These are phyloP conservation scores for Cyrtodaria siliqua DNA, from an alignment of 2,888 invertebrate species.

Conservation along the genomic window DNA sequence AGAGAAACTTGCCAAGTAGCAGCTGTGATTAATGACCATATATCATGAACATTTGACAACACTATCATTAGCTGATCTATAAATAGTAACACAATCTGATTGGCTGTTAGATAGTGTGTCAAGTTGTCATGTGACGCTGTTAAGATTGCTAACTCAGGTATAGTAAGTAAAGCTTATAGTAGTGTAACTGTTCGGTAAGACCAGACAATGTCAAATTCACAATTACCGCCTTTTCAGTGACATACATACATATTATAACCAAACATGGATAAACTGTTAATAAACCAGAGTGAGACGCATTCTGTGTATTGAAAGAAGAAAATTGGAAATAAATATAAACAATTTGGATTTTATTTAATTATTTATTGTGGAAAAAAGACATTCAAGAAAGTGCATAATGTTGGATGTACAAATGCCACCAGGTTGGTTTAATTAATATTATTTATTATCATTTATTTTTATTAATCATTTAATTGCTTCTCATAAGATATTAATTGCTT, in stretches of 20 bases:
- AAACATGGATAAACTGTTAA: neutral
- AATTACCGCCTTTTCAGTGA: neutral
- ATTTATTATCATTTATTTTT: neutral
- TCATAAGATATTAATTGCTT: too few relatives aligned
- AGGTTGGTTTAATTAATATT: conserved; percentile 25
- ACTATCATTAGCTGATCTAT: conserved; percentile 29
- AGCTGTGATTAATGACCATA: too few relatives aligned
- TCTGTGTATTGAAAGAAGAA: too few relatives aligned
- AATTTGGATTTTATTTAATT: too few relatives aligned
- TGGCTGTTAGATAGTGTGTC: conserved; percentile 48
- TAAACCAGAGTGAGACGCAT: neutral
- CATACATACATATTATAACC: neutral
- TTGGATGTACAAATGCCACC: conserved; percentile 51
- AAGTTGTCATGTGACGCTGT: conserved; percentile 51
- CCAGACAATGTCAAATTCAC: too few relatives aligned
- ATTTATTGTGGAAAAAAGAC: too few relatives aligned
- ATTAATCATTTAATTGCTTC: too few relatives aligned
- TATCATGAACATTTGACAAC: conserved; percentile 12
- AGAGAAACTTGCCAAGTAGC: too few relatives aligned
- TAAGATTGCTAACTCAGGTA: conserved; percentile 15
- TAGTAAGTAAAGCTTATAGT: conserved; percentile 1
- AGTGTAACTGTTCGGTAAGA: too few relatives aligned
- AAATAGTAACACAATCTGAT: conserved; percentile 42
- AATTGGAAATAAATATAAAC: too few relatives aligned
- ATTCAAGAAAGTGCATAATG: conserved; percentile 22